phyloP scores from a whole-genome alignment of 2,888 invertebrate species.

The Chouioia cunea region DNA sequence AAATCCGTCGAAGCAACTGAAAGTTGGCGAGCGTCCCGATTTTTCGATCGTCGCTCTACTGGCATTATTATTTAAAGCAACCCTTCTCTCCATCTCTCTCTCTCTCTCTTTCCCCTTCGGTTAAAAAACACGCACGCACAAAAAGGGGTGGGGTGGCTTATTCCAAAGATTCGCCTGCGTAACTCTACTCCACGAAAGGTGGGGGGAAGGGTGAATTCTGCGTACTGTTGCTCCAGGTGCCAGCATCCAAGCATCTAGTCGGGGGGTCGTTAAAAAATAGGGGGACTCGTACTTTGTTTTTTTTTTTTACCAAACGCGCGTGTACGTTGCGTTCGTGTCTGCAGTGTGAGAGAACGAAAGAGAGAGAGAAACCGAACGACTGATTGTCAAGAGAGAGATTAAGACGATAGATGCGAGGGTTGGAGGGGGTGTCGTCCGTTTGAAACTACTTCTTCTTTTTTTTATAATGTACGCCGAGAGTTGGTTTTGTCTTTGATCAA shows the following conservation, averaged over 20 bases:
- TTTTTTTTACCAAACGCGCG: too few species aligned
- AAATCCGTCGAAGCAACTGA: conserved; percentile 44
- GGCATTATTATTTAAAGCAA: conserved; percentile 66
- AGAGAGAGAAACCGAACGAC: too few species aligned
- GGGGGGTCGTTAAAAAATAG: conserved; percentile 35
- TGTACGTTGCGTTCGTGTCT: too few species aligned
- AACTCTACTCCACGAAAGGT: conserved; percentile 25
- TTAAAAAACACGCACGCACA: conserved; percentile 36
- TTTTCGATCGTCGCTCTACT: conserved; percentile 32
- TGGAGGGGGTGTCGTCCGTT: too few species aligned
- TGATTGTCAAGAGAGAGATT: too few species aligned
- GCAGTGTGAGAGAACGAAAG: too few species aligned
- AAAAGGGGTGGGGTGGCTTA: conserved; percentile 45
- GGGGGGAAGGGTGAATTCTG: conserved; percentile 41
- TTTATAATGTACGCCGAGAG: too few species aligned
- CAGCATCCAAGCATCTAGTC: conserved; percentile 11
- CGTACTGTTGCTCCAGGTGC: conserved; percentile 28
- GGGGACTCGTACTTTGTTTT: conserved; percentile 7
- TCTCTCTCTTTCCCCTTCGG: conserved; percentile 22
- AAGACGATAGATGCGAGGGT: too few species aligned
- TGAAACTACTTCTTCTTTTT: too few species aligned
- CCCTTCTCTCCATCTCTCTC: conserved; percentile 55
- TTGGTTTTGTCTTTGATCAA: too few species aligned
- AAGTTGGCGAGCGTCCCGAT: conserved; percentile 20
- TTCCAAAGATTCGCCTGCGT: conserved; percentile 41